Base-by-base conservation (phyloP, 2,797 vertebrate species). In the Scyliorhinus canicula region DNA sequence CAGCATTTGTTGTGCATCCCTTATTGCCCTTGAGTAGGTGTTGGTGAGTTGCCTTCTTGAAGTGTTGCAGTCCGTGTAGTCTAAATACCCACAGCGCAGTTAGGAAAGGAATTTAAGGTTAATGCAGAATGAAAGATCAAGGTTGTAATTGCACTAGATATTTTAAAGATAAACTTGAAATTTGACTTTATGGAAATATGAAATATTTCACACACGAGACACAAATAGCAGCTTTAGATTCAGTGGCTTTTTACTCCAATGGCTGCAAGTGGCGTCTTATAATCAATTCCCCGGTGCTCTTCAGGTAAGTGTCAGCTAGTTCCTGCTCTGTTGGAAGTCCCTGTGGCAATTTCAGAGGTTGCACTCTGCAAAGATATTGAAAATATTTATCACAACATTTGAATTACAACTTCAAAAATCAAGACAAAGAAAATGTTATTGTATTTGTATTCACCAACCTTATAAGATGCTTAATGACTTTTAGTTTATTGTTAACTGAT, bases 401-500 rank as follows among this genome's bases (percentile, higher is more conserved):
- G 65, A 0, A 47, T 31, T n/a, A 24, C 21, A 84, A 67, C 3
- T 95, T 85, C 91, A 74, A 95, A 55, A n/a, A 24, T n/a, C 95
- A 90, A 94, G 47, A 95, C 50, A 77, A 63, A 65, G 16, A 6
- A 26, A 67, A 50, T 7, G 6, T 31, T 47, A 60, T 19, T n/a
- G 6, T 50, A 19, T 52, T 65, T 50, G 21, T 21, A 95, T 44
- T 93, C 44, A 97, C 98, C 96, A 97, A 99, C 99, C 98, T 98
- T 95, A 99, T 97, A 95, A 99, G 98, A 96, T 99, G 99, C 96
- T 99, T 99, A 95, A 99, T 95, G 79, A 97, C 95, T 96, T 99
- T 99, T 95, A 99, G 96, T 74, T 96, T 98, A 95, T 95, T 96
- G 93, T 99, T 99, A 96, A 99, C 98, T 0, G 98, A 97, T 95